Base-by-base conservation (phyloP, 2,888 invertebrate species). In the Carterocephalus palaemon region DNA sequence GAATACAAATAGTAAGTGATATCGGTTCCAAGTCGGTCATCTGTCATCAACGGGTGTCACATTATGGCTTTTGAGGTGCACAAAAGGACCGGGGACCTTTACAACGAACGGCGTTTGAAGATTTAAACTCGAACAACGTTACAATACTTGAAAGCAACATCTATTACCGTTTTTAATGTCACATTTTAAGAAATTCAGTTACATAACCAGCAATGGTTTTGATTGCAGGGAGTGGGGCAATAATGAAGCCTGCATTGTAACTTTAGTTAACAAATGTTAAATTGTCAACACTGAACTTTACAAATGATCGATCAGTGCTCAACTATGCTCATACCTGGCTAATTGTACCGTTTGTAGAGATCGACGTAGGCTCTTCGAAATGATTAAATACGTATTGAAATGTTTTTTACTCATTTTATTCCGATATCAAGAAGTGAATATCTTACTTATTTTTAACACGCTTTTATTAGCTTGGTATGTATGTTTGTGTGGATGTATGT, bases 11-110 rank as follows among this genome's bases (percentile, higher is more conserved):
- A 36, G 29, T 36, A 38, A 31, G 37, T 24, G 37, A 45, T 45
- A 45, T 38, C 24, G 37, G 45, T 24, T 31, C 29, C 8, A 19
- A 45, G 31, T 24, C 53, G 49, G 70, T 78, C 76, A 79, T 82
- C 75, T 77, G 79, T 82, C 80, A 80, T 83, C 77, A 62, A 77
- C 60, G 75, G 70, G 66, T 80, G 82, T 81, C 82, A 77, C 72
- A 78, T 81, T 78, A 78, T 48, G 56, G 34, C 56, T 65, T 71
- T 73, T 71, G 57, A 56, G 56, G 53, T 46, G 49, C 49, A 64
- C 61, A 70, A 69, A 62, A 56, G 59, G 53, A 47, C 64, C 55
- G 53, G 63, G 54, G 46, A 53, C 60, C 57, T 63, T 73, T 74
- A 17, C 28, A 45, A 45, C 31, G 29, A 24, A 23, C 10, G 10